Percentiles rank a stretch among this genome's conserved stretches.
Evolutionary conservation across 2,888 invertebrate species (phyloP).

Genomic region (Eupsilia transversa): DNA sequence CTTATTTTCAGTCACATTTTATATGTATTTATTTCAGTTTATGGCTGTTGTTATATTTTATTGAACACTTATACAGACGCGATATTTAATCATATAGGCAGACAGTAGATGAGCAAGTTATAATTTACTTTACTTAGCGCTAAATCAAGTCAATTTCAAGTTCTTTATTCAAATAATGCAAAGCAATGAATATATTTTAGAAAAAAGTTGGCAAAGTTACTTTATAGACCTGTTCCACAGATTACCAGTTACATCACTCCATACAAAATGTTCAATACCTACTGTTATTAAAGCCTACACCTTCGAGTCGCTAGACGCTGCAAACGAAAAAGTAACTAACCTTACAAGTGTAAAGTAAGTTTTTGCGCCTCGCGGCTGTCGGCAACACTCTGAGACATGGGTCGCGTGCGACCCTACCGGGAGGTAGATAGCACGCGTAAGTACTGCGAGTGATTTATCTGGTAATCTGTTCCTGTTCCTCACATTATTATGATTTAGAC

Average conservation of each 20-base stretch:
- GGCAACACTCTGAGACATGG: no score
- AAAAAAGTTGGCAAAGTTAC: neutral
- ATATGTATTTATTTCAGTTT: conserved; percentile 33
- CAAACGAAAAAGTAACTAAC: no score
- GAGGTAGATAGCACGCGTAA: no score
- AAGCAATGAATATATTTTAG: neutral
- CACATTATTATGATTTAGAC: conserved; percentile 3
- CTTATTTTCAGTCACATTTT: conserved; percentile 62
- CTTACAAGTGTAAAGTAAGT: no score
- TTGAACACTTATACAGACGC: conserved; percentile 20
- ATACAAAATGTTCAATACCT: no score
- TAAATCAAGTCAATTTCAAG: neutral
- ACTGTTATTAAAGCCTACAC: no score
- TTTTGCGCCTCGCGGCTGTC: no score
- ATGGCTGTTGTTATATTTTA: conserved; percentile 45
- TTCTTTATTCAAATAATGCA: neutral
- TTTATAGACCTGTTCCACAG: neutral
- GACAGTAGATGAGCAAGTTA: neutral
- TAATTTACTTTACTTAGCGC: neutral
- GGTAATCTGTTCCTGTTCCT: no score
- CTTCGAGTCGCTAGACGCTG: no score
- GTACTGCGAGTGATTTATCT: no score
- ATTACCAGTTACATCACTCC: no score
- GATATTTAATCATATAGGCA: neutral
- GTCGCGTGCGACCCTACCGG: no score